Conservation (phyloP, 1,140 invertebrate species). For the Diprion similis region DNA sequence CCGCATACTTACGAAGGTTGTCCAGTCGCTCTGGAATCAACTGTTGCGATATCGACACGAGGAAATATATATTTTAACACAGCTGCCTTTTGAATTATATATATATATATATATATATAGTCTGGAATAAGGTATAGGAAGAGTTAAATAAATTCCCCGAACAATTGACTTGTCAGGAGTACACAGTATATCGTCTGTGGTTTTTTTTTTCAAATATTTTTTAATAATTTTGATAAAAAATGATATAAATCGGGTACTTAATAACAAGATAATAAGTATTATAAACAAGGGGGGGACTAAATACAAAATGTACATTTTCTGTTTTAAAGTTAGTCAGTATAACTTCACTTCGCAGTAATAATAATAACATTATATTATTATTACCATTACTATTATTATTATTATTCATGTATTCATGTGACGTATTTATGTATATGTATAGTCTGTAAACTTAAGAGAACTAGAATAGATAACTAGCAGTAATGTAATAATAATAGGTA, state of each 20-base stretch:
- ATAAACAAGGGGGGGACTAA: slow-evolving; percentile 61
- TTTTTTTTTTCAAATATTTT: slow-evolving; percentile 61
- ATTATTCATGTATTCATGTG: slow-evolving; percentile 42
- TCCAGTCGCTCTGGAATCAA: too few relatives aligned
- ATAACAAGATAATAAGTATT: slow-evolving; percentile 64
- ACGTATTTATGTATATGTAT: slow-evolving; percentile 5
- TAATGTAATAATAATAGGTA: neutral
- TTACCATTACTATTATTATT: slow-evolving; percentile 23
- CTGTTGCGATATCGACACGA: too few relatives aligned
- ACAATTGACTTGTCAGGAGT: too few relatives aligned
- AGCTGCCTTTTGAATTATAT: too few relatives aligned
- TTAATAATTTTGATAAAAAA: slow-evolving; percentile 65
- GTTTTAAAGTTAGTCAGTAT: slow-evolving; percentile 57
- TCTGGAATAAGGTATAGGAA: too few relatives aligned
- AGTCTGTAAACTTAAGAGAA: slow-evolving; percentile 46
- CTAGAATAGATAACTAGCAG: slow-evolving; percentile 49
- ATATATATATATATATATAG: too few relatives aligned
- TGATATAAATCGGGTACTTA: slow-evolving; percentile 64
- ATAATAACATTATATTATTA: neutral
- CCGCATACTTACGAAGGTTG: too few relatives aligned
- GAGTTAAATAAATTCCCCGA: too few relatives aligned
- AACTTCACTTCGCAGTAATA: slow-evolving; percentile 48
- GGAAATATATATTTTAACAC: too few relatives aligned
- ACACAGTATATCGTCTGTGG: too few relatives aligned
- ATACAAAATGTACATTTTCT: slow-evolving; percentile 62